phyloP scores from a whole-genome alignment of 2,113 vertebrate genomes.

The Oryzias celebensis region DNA sequence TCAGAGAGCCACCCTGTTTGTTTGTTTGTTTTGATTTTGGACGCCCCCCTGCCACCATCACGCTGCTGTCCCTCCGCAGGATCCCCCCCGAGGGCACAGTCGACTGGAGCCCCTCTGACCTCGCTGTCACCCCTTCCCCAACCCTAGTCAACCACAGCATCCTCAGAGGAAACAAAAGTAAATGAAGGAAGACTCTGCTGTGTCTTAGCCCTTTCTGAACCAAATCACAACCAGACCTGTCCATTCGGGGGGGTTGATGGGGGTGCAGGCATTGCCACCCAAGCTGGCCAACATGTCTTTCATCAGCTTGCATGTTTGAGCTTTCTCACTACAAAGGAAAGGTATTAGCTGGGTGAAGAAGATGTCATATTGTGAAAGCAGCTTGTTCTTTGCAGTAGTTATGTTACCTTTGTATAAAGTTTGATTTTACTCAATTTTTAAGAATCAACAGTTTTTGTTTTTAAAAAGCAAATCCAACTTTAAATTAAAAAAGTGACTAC shows the following conservation, averaged over 20 bases:
- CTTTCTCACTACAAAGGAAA: constrained; percentile 7
- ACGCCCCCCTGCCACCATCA: constrained; percentile 42
- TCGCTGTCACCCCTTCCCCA: constrained; percentile 64
- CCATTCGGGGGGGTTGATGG: not conserved
- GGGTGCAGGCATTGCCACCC: constrained; percentile 66
- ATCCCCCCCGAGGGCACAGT: constrained; percentile 68
- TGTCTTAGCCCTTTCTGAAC: constrained; percentile 52
- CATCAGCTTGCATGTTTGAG: constrained; percentile 48
- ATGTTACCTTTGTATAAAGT: not conserved
- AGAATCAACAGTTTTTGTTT: not conserved
- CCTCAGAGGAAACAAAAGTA: constrained; percentile 52
- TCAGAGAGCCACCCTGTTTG: constrained; percentile 74
- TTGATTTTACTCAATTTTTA: not conserved
- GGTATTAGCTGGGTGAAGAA: not conserved
- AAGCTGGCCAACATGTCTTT: constrained; percentile 63
- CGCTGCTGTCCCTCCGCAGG: constrained; percentile 60
- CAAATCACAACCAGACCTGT: constrained; percentile 77
- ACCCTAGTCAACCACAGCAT: constrained; percentile 58
- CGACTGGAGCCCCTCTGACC: constrained; percentile 74
- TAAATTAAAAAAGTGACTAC: not conserved
- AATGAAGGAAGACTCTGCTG: constrained; percentile 53
- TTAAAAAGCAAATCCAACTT: not conserved
- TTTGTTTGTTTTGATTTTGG: constrained; percentile 75
- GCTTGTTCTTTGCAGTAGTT: not conserved
- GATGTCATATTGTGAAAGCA: not conserved